Conservation (phyloP, 2,797 vertebrate genomes). For the Oreonectes daqikongensis region DNA sequence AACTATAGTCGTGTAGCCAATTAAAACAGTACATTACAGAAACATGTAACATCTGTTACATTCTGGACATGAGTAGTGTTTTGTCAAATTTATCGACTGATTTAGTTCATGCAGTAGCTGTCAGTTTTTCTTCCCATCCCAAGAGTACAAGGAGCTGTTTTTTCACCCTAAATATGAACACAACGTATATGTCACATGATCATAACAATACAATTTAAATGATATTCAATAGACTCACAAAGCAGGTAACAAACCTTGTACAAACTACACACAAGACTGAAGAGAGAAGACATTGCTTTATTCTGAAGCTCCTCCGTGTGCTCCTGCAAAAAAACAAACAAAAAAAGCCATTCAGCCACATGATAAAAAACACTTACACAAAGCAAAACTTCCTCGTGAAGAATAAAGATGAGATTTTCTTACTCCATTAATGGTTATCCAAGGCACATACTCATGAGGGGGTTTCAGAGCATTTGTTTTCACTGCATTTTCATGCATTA, state of each 20-base stretch:
- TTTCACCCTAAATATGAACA: constrained; percentile 65
- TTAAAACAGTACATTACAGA: background rate
- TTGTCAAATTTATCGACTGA: background rate
- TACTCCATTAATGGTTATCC: constrained; percentile 90
- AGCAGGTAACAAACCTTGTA: constrained; percentile 78
- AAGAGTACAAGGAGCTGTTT: constrained; percentile 65
- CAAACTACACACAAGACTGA: constrained; percentile 78
- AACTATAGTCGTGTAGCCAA: background rate
- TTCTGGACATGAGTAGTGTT: constrained; percentile 20
- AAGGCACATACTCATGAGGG: constrained; percentile 86
- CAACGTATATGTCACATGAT: background rate
- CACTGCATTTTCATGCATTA: constrained; percentile 88
- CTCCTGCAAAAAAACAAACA: constrained; percentile 58
- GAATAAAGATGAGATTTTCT: constrained; percentile 27
- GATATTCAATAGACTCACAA: background rate
- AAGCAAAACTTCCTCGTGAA: background rate
- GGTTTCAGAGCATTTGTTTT: constrained; percentile 77
- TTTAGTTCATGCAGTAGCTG: constrained; percentile 49
- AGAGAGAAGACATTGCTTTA: constrained; percentile 71
- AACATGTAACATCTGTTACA: background rate
- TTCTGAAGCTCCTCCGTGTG: constrained; percentile 74
- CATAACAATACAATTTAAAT: background rate
- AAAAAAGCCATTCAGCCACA: too few species aligned
- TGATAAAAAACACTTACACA: background rate
- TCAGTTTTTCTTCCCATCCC: background rate